Evolutionary conservation across 2,888 invertebrate species (phyloP).

Genomic region (Apoda limacodes): DNA sequence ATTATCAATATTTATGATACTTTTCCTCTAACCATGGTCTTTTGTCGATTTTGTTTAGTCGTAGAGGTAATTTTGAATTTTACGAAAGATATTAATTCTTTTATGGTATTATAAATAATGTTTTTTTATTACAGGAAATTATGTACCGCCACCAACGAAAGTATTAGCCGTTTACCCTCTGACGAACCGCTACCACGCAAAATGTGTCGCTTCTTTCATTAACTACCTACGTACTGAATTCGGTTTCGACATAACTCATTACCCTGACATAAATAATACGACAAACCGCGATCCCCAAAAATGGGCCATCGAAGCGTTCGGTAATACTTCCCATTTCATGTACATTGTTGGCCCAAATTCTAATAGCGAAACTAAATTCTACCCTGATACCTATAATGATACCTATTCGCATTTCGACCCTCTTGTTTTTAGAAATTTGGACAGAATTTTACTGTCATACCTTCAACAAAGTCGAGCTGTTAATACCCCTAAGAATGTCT

Average conservation of each 20-base stretch:
- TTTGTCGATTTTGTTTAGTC: too few species aligned
- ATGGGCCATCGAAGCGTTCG: slow-evolving; percentile 50
- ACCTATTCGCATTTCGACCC: too few species aligned
- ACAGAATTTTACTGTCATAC: too few species aligned
- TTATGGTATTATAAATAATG: background rate
- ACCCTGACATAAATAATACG: slow-evolving; percentile 43
- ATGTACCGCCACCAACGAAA: slow-evolving; percentile 49
- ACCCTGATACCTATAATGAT: too few species aligned
- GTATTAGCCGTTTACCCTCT: slow-evolving; percentile 50
- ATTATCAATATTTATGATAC: too few species aligned
- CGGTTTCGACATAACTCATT: slow-evolving; percentile 49
- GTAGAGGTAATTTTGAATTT: too few species aligned
- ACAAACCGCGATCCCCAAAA: slow-evolving; percentile 47
- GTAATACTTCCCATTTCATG: slow-evolving; percentile 39
- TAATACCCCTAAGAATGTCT: slow-evolving; percentile 33
- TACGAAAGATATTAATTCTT: too few species aligned
- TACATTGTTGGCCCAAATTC: slow-evolving; percentile 56
- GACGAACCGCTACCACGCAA: slow-evolving; percentile 45
- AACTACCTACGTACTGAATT: slow-evolving; percentile 45
- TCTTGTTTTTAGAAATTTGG: too few species aligned
- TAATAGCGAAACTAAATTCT: too few species aligned
- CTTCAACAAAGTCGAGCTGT: slow-evolving; percentile 30
- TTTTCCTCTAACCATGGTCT: too few species aligned
- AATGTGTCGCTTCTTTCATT: slow-evolving; percentile 49
- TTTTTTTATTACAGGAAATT: too few species aligned